Evolutionary conservation across 2,888 invertebrate genomes (phyloP), one percentile per base, ranked within the genome.

Genomic region (Eupithecia insigniata): DNA sequence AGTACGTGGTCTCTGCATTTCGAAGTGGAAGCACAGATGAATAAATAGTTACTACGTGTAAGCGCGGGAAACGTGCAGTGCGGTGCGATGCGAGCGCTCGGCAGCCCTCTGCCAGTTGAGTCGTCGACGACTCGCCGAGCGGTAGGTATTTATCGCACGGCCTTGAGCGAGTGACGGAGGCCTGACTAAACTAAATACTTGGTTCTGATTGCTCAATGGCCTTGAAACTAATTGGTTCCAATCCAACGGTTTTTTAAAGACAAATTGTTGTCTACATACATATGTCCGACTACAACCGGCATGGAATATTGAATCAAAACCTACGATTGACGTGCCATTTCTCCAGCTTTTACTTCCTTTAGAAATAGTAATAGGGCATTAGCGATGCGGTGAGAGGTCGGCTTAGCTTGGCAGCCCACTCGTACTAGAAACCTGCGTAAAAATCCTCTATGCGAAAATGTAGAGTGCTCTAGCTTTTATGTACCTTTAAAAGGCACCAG

Each of bases 351-450:
- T 60, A 34, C 36, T 60, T 69, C 64, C 65, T 73, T 68, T 70
- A 66, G 68, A 68, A 73, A 70, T 51, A 65, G 73, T 70, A 73
- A 70, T 70, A 68, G 73, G 36, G 70, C 70, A 68, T 73, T 73
- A 70, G 70, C 66, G 70, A 66, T 61, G 58, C 55, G 51, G 68
- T 66, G 65, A 67, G 60, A 67, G 69, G 51, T 65, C 30, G 36
- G 62, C 60, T n/a, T 22, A 22, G 67, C 58, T 36, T 39, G 67
- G 58, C 73, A 55, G 61, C 70, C 67, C 62, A 66, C 61, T 43
- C 28, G 60, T 73, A 73, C 70, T 10, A 22, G 46, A 46, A 22
- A 26, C 55, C 26, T 55, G 39, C 55, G 61, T 61, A 69, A 69
- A 71, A 74, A 66, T 69, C 66, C 61, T 67, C 62, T 64, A 66